Conservation (phyloP, 2,888 invertebrate species). For the Brassicogethes aeneus region DNA sequence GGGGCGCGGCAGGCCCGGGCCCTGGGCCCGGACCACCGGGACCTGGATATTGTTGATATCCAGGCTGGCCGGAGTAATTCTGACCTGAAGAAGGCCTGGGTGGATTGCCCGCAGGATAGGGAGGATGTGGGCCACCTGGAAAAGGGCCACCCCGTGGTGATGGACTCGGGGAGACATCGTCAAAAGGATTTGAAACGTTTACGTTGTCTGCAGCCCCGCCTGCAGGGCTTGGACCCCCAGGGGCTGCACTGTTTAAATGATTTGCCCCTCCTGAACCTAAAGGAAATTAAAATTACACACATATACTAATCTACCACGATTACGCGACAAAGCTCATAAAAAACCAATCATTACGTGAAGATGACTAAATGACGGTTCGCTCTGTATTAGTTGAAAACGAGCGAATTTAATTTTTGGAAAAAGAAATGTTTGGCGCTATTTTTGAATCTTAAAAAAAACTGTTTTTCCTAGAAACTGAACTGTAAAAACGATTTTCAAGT, state of each 20-base stretch:
- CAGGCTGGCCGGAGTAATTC: constrained; percentile 47
- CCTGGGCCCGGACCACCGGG: constrained; percentile 43
- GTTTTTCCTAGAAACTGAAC: too few relatives aligned
- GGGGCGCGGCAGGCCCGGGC: constrained; percentile 29
- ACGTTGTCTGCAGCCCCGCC: constrained; percentile 60
- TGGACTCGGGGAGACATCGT: constrained; percentile 57
- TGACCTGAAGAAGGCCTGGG: constrained; percentile 36
- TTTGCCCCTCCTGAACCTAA: constrained; percentile 38
- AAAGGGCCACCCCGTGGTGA: constrained; percentile 37
- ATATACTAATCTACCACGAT: neutral
- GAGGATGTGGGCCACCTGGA: constrained; percentile 39
- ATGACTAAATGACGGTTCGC: too few relatives aligned
- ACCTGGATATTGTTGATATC: constrained; percentile 60
- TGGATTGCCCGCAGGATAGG: constrained; percentile 38
- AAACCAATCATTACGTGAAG: too few relatives aligned
- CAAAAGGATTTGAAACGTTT: constrained; percentile 80
- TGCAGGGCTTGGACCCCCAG: constrained; percentile 39
- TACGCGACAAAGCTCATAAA: too few relatives aligned
- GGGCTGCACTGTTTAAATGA: constrained; percentile 37
- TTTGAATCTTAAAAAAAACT: too few relatives aligned
- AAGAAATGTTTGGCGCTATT: too few relatives aligned
- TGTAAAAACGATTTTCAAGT: too few relatives aligned
- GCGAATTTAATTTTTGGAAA: too few relatives aligned
- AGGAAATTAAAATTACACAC: constrained; percentile 5
- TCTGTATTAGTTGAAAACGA: too few relatives aligned